Conservation (phyloP, 1,140 invertebrate genomes). For the Hylaeus anthracinus region DNA sequence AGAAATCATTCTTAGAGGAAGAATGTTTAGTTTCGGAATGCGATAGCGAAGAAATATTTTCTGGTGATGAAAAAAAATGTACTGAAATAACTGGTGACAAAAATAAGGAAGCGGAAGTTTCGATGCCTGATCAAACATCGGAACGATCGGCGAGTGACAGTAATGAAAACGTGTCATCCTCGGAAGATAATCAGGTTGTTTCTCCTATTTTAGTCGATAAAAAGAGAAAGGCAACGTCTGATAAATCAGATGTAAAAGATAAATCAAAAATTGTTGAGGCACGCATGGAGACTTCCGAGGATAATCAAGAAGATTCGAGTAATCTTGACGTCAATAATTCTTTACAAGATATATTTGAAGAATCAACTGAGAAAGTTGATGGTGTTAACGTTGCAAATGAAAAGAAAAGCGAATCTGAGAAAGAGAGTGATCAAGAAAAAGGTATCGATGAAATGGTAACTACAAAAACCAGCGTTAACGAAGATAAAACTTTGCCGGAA, state of each 20-base stretch:
- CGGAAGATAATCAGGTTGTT: background rate
- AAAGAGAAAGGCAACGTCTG: background rate
- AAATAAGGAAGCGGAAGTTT: background rate
- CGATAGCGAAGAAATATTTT: conserved; percentile 69
- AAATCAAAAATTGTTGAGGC: background rate
- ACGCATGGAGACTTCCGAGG: background rate
- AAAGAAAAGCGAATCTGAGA: background rate
- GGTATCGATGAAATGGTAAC: background rate
- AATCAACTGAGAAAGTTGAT: background rate
- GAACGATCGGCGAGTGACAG: background rate
- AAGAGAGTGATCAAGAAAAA: background rate
- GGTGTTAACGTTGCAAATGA: background rate
- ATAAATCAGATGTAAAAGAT: background rate
- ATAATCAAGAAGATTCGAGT: too few relatives aligned
- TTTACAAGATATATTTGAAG: conserved; percentile 35
- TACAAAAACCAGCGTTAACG: background rate
- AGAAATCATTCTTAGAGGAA: background rate
- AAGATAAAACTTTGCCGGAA: background rate
- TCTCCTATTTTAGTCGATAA: background rate
- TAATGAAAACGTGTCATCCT: background rate
- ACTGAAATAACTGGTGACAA: background rate
- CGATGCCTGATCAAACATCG: background rate
- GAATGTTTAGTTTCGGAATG: conserved; percentile 62
- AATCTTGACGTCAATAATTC: conserved; percentile 13
- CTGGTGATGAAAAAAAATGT: conserved; percentile 32